Percentiles rank a stretch among this genome's conserved stretches.
phyloP scores from a whole-genome alignment of 2,888 invertebrate genomes.

The Stenchaetothrips biformis region DNA sequence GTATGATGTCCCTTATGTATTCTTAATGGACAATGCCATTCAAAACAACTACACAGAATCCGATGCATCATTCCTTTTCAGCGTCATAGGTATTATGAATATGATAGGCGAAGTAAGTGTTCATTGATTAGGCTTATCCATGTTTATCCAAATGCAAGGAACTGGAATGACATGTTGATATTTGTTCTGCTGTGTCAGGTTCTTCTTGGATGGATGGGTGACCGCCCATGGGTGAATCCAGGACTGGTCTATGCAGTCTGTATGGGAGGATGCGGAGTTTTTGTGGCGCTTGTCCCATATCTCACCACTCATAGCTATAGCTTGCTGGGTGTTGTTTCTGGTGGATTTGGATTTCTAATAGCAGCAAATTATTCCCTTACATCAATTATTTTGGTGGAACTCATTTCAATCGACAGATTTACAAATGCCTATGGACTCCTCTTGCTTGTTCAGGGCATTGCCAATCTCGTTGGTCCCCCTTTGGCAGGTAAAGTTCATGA shows the following conservation, averaged over 20 bases:
- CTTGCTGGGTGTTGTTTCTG: constrained; percentile 59
- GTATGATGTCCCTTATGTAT: constrained; percentile 91
- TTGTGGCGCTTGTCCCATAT: constrained; percentile 63
- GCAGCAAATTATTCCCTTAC: constrained; percentile 90
- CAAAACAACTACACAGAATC: constrained; percentile 63
- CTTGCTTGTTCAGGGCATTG: constrained; percentile 81
- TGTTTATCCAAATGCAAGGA: not conserved
- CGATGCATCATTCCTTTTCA: constrained; percentile 74
- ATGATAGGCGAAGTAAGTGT: constrained; percentile 77
- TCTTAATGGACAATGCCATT: constrained; percentile 74
- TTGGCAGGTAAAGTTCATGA: constrained; percentile 63
- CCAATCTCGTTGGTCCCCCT: constrained; percentile 85
- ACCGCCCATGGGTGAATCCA: constrained; percentile 70
- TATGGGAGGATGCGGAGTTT: constrained; percentile 66
- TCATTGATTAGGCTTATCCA: constrained; percentile 32
- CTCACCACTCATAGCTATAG: constrained; percentile 51
- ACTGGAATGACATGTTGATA: not conserved
- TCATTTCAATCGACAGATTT: constrained; percentile 84
- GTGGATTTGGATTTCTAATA: constrained; percentile 83
- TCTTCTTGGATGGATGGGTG: constrained; percentile 81
- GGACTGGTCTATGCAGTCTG: constrained; percentile 75
- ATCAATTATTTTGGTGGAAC: constrained; percentile 82
- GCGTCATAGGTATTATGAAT: constrained; percentile 81
- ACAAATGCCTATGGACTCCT: constrained; percentile 87
- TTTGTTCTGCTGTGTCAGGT: constrained; percentile 53